Evolutionary conservation across 2,797 vertebrate genomes (phyloP), one percentile per base, ranked within the genome.

Genomic region (Meda fulgida): DNA sequence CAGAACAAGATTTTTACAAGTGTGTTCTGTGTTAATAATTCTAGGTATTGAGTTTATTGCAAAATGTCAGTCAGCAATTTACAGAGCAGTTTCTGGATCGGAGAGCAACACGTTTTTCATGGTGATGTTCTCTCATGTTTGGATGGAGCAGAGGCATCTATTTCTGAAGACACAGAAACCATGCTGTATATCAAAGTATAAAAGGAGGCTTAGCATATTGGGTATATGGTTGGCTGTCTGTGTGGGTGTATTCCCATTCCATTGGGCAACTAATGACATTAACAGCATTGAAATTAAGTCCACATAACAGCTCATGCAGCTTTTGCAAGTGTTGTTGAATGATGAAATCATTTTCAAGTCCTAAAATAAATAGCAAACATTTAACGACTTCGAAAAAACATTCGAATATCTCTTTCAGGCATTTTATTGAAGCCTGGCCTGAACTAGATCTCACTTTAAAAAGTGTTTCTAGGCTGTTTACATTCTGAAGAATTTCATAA

Each of bases 151-250:
- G 67, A 84, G 76, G 67, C 66, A 43, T 84, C 63, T 84, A 84
- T 77, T 84, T 84, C 63, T 84, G 63, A 78, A 79, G 76, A 72
- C 76, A 78, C 66, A 63, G 67, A 84, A 79, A 21, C 38, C 69
- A 71, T 58, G 76, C 83, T 63, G 67, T 36, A 48, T 71, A 48
- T 71, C 38, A 26, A 63, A 71, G 83, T 71, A 71, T 79, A 79
- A 79, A 84, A 79, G 51, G 23, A 78, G 83, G 66, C 82, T 84
- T 84, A 84, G 82, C 65, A 67, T 76, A 76, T 84, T 84, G 82
- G 48, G 65, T 73, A 78, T 77, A 58, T 43, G 73, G n/a, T 67
- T 83, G 58, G 71, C 40, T 75, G 58, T 65, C 26, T 83, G 71
- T 76, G 81, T 76, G 71, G 81, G 81, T 67, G 81, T 60, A 83